Percentiles rank a stretch among this genome's conserved stretches.
These are phyloP conservation scores for Euura saliciscinereae DNA, from an alignment of 1,140 invertebrate species.

Conservation along the genomic window DNA sequence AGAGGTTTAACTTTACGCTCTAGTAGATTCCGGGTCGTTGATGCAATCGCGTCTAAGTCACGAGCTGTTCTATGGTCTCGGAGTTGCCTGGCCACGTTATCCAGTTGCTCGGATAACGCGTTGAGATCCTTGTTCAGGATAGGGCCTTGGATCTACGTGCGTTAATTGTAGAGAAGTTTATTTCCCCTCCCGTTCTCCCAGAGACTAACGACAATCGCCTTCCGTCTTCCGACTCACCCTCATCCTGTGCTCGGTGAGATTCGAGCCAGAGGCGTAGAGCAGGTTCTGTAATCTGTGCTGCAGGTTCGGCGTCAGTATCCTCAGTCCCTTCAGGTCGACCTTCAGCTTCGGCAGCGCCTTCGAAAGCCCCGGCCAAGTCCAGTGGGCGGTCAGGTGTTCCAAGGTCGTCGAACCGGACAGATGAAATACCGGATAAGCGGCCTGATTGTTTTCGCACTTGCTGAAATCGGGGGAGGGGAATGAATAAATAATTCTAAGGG, in stretches of 20 bases:
- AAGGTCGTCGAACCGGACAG: constrained; percentile 69
- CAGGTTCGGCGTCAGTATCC: constrained; percentile 63
- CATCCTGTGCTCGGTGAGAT: constrained; percentile 71
- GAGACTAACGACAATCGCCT: neutral
- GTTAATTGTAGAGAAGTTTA: too few relatives aligned
- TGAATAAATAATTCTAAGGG: constrained; percentile 7
- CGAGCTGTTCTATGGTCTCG: constrained; percentile 69
- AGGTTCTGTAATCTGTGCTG: constrained; percentile 69
- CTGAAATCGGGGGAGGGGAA: constrained; percentile 50
- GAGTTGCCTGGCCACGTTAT: constrained; percentile 75
- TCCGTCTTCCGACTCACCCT: constrained; percentile 32
- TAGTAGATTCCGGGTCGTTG: constrained; percentile 68
- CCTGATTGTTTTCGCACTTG: constrained; percentile 71
- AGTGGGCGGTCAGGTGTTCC: constrained; percentile 65
- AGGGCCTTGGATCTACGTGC: constrained; percentile 61
- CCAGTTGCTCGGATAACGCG: constrained; percentile 75
- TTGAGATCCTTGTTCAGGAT: constrained; percentile 73
- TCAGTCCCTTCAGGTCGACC: constrained; percentile 54
- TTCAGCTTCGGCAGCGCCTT: constrained; percentile 58
- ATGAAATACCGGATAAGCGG: constrained; percentile 74
- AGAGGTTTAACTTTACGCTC: constrained; percentile 69
- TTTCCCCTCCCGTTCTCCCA: too few relatives aligned
- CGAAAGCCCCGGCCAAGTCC: constrained; percentile 66
- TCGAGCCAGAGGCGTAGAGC: constrained; percentile 66
- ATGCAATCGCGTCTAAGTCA: constrained; percentile 68